phyloP scores from a whole-genome alignment of 2,113 vertebrate genomes.

The Mus musculus region DNA sequence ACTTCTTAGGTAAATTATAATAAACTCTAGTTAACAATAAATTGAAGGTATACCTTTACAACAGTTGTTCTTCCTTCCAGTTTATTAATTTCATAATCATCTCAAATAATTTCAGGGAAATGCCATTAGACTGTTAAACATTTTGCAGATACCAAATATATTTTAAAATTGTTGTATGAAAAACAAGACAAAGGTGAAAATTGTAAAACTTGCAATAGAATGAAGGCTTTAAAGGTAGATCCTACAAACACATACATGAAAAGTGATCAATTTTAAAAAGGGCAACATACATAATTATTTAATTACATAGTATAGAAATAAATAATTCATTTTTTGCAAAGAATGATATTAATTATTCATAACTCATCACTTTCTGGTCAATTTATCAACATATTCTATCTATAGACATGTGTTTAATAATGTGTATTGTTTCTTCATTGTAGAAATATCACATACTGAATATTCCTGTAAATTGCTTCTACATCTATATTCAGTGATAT shows the following conservation, averaged over 20 bases:
- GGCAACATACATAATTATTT: background rate
- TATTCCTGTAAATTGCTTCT: background rate
- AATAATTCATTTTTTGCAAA: background rate
- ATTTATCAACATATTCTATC: background rate
- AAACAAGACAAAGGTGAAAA: background rate
- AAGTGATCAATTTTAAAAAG: background rate
- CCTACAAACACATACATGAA: fast-evolving
- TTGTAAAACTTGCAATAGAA: background rate
- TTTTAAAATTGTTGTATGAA: background rate
- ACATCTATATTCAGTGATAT: background rate
- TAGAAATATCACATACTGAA: background rate
- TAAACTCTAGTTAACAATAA: too few species aligned
- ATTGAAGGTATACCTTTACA: background rate
- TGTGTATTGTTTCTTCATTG: background rate
- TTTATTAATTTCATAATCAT: background rate
- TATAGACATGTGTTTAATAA: background rate
- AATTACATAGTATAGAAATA: background rate
- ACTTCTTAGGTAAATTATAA: too few species aligned
- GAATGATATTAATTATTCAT: background rate
- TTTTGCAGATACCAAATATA: background rate
- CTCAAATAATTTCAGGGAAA: background rate
- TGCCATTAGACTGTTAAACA: background rate
- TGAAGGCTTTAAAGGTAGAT: background rate
- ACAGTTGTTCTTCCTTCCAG: background rate
- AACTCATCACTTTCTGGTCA: background rate